Percentiles rank a stretch among this genome's conserved stretches.
Evolutionary conservation across 2,888 invertebrate genomes (phyloP).

Genomic region (Endomychus coccineus): DNA sequence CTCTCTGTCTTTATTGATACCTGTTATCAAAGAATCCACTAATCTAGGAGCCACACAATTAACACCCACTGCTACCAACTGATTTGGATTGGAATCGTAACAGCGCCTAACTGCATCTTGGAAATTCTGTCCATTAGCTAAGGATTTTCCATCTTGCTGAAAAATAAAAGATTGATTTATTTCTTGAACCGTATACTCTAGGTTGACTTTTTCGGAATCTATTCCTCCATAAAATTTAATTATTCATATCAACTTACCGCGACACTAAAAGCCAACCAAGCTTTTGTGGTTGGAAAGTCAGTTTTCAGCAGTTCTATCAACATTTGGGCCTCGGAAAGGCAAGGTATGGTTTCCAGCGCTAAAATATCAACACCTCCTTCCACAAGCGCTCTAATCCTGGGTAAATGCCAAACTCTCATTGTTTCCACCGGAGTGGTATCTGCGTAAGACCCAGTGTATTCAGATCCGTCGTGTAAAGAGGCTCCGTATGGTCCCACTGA

Average conservation of each 20-base stretch:
- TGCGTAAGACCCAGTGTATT: constrained; percentile 82
- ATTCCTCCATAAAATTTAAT: too few relatives aligned
- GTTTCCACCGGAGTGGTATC: constrained; percentile 53
- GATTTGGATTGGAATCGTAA: constrained; percentile 53
- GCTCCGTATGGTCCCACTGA: constrained; percentile 93
- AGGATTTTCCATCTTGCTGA: constrained; percentile 53
- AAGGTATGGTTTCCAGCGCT: constrained; percentile 90
- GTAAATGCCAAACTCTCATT: constrained; percentile 78
- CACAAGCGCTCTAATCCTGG: constrained; percentile 69
- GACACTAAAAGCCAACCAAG: constrained; percentile 86
- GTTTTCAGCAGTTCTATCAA: constrained; percentile 65
- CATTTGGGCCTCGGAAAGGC: constrained; percentile 72
- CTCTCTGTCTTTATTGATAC: constrained; percentile 46
- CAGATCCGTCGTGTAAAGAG: constrained; percentile 82
- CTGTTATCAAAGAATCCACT: constrained; percentile 54
- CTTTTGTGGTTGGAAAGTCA: constrained; percentile 69
- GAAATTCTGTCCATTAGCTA: constrained; percentile 77
- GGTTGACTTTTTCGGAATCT: too few relatives aligned
- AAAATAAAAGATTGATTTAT: constrained; percentile 16
- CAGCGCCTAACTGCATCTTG: constrained; percentile 63
- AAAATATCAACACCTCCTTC: constrained; percentile 77
- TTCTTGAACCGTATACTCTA: too few relatives aligned
- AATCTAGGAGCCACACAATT: constrained; percentile 74
- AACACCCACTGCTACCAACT: constrained; percentile 79
- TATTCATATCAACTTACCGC: constrained; percentile 61